Evolutionary conservation across 2,888 invertebrate species (phyloP).

Genomic region (Poecilus cupreus): DNA sequence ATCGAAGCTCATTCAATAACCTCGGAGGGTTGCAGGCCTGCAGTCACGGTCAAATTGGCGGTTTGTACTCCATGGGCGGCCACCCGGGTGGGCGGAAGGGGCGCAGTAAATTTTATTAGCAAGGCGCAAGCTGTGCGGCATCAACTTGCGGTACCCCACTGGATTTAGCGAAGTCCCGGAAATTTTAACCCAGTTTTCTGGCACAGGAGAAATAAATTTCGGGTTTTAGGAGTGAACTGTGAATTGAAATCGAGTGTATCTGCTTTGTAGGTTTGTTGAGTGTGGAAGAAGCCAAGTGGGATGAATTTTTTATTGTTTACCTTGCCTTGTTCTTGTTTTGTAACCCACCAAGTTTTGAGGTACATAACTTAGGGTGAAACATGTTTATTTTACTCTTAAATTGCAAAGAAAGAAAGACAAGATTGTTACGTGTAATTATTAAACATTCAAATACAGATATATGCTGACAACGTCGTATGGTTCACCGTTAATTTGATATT

Average conservation of each 20-base stretch:
- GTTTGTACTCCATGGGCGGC: slow-evolving; percentile 27
- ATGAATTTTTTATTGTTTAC: slow-evolving; percentile 29
- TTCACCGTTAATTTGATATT: too few species aligned
- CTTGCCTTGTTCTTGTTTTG: background rate
- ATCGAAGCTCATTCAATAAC: slow-evolving; percentile 7
- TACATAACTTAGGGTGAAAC: too few species aligned
- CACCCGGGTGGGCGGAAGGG: too few species aligned
- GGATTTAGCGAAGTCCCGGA: slow-evolving; percentile 16
- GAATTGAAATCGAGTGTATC: slow-evolving; percentile 31
- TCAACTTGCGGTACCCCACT: slow-evolving; percentile 26
- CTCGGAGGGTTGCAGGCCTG: background rate
- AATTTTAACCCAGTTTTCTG: slow-evolving; percentile 29
- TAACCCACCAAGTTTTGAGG: background rate
- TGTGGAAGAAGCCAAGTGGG: background rate
- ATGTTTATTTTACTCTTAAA: background rate
- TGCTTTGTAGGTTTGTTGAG: background rate
- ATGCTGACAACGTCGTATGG: too few species aligned
- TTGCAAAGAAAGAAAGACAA: background rate
- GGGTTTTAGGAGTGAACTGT: slow-evolving; percentile 24
- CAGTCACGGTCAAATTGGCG: slow-evolving; percentile 18
- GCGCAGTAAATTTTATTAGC: slow-evolving; percentile 26
- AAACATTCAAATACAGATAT: too few species aligned
- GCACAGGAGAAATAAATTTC: slow-evolving; percentile 4
- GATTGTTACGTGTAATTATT: too few species aligned
- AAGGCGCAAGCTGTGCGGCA: slow-evolving; percentile 22